Evolutionary conservation across 35 echinoderm and acorn worm genomes (phyloP).

Genomic region (Holothuria glaberrima): DNA sequence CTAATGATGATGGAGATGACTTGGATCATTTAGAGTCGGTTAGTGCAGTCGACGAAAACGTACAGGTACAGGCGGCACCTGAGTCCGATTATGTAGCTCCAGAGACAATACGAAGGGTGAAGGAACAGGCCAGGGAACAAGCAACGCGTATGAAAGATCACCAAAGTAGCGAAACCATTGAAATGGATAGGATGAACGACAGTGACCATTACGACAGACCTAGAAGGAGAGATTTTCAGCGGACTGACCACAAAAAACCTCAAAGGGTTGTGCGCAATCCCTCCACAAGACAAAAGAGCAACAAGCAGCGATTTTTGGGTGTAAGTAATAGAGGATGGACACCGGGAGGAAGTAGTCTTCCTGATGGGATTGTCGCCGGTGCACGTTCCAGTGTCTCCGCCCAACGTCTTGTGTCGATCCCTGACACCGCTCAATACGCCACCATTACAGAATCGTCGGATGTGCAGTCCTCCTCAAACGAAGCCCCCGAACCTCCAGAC

Average conservation of each 20-base stretch:
- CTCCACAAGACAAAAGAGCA: background rate
- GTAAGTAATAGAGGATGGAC: background rate
- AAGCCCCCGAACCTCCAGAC: constrained; percentile 8
- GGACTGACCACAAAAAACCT: background rate
- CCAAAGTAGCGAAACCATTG: background rate
- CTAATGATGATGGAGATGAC: background rate
- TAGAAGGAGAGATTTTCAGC: background rate
- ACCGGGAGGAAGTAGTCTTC: background rate
- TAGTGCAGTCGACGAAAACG: background rate
- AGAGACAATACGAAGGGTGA: constrained; percentile 29
- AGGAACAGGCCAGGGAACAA: constrained; percentile 24
- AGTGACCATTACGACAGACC: constrained; percentile 6
- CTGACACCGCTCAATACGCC: constrained; percentile 16
- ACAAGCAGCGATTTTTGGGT: background rate
- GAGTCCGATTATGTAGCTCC: background rate
- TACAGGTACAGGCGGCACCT: background rate
- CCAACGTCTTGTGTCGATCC: constrained; percentile 29
- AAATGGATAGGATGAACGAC: background rate
- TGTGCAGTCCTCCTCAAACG: too few relatives aligned
- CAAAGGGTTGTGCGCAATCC: background rate
- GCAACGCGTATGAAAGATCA: constrained; percentile 34
- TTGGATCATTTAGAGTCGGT: background rate
- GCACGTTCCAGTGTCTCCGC: background rate
- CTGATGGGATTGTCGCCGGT: constrained; percentile 32
- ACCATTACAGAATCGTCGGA: constrained; percentile 17